Base-by-base conservation (phyloP, 2,888 invertebrate genomes). In the Drosophila robusta region DNA sequence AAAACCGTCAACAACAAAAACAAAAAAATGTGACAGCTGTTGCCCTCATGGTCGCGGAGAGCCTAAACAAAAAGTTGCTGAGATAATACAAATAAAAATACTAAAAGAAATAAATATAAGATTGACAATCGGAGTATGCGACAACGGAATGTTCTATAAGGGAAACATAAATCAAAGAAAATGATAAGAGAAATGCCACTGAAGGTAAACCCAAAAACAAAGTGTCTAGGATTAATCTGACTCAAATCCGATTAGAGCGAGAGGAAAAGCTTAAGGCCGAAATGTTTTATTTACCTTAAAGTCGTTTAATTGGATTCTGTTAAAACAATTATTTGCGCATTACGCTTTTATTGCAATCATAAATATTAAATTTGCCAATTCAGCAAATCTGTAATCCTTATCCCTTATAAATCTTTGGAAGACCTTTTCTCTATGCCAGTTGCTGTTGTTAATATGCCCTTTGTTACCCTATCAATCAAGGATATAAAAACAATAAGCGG, bases 401-500 rank as follows among this genome's bases (percentile, higher is more conserved):
- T 22, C n/a, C 29, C 9, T 11, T 29, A 32, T 52, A 64, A 57
- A 57, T 65, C 18, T 36, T 8, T 29, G 1, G n/a, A 22, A 5
- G 45, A 4, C 18, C 47, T 57, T 56, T 26, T 14, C 7, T 22
- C 5, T 9, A 7, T 32, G 12, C 11, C 38, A 26, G 41, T 38
- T 47, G 49, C 14, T 7, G 9, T 24, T 39, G 34, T 32, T 46
- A 50, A 49, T 69, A 78, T 64, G 55, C 75, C 46, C 60, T 44
- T 8, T 47, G 42, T 54, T 75, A 61, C 78, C 75, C 75, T 75
- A 78, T 69, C 64, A 64, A 64, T 75, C 60, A 61, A 49, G 75
- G 75, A 69, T 74, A 75, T 75, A 75, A 77, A 80, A 80, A 76
- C 62, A 78, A 64, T 84, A 87, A 85, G 81, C 81, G 66, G 68